Percentiles rank a stretch among this genome's conserved stretches.
Evolutionary conservation across 2,888 invertebrate species (phyloP).

Genomic region (Drosophila nr. perissopoda): DNA sequence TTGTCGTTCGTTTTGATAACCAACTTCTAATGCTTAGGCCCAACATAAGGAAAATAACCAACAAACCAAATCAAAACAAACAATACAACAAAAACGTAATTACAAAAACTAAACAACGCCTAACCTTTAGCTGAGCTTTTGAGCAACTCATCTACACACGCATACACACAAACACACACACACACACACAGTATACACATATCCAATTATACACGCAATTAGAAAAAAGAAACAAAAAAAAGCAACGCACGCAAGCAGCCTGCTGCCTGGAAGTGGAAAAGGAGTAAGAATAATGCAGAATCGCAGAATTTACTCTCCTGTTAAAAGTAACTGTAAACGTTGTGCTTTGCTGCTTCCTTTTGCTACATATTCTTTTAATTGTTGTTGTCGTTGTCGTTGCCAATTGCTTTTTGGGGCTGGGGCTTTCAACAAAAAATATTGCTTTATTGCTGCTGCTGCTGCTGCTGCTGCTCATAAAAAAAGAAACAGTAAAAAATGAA

Average conservation of each 20-base stretch:
- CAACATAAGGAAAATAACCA: constrained; percentile 33
- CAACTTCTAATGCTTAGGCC: constrained; percentile 55
- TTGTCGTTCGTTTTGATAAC: constrained; percentile 47
- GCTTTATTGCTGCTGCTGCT: constrained; percentile 38
- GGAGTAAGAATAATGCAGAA: constrained; percentile 8
- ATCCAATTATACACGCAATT: constrained; percentile 31
- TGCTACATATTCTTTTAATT: constrained; percentile 25
- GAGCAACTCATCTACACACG: constrained; percentile 47
- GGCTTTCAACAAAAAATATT: constrained; percentile 33
- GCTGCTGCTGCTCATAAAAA: constrained; percentile 23
- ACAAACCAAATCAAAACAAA: constrained; percentile 27
- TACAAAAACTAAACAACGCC: constrained; percentile 48
- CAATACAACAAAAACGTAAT: constrained; percentile 32
- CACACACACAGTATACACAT: constrained; percentile 27
- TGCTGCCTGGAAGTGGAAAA: constrained; percentile 4
- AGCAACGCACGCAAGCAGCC: constrained; percentile 9
- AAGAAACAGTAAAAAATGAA: neutral
- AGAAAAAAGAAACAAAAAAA: constrained; percentile 3
- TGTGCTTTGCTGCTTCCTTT: constrained; percentile 31
- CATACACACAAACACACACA: constrained; percentile 32
- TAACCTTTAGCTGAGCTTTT: constrained; percentile 64
- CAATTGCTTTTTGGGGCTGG: constrained; percentile 61
- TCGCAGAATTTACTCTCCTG: constrained; percentile 29
- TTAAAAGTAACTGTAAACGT: constrained; percentile 35
- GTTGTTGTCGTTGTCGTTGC: constrained; percentile 43